Evolutionary conservation across 64 coral and sea anemone species (phyloP), one percentile per base, ranked within the genome.

Genomic region (Pachyseris speciosa): DNA sequence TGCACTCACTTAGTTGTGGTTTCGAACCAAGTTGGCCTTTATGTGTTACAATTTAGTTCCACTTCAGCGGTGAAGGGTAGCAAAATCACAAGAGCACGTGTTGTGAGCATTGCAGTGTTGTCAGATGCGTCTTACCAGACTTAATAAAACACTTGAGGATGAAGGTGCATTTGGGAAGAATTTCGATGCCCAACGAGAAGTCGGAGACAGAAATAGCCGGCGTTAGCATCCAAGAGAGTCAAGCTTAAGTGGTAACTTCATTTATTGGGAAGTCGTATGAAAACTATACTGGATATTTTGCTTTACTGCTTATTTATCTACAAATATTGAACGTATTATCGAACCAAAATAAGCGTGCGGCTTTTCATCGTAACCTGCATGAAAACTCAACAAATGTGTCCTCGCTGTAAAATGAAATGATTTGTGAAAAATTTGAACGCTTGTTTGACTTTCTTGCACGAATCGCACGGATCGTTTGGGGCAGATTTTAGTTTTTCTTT

Each of bases 271-370:
- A 60, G 9, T 78, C 26, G 12, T 78, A 44, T 22, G 26, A 36
- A 24, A 80, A 59, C 33, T 33, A 34, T 52, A 51, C 76, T 80
- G 76, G 52, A 55, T 59, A 80, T 55, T 80, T 80, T 80, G 51
- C 76, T 60, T n/a, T 39, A n/a, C 28, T 50, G 26, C 74, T 77
- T 80, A 80, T 80, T 51, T 80, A 24, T 52, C 22, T 80, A 17
- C n/a, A 80, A 80, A 80, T 80, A 52, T 80, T 80, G 37, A 38
- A 7, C 32, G 76, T 80, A 59, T 80, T 80, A 80, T 57, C 76
- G 17, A 37, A 32, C 9, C 38, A 37, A 80, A 78, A 53, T 24
- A 13, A 37, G 30, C 32, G 77, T 15, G 74, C 53, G 74, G 47
- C 74, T 61, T 81, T 63, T 1, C 9, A 40, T 13, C 41, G 51